phyloP scores from a whole-genome alignment of 2,888 invertebrate genomes.

The Micropterix aruncella region DNA sequence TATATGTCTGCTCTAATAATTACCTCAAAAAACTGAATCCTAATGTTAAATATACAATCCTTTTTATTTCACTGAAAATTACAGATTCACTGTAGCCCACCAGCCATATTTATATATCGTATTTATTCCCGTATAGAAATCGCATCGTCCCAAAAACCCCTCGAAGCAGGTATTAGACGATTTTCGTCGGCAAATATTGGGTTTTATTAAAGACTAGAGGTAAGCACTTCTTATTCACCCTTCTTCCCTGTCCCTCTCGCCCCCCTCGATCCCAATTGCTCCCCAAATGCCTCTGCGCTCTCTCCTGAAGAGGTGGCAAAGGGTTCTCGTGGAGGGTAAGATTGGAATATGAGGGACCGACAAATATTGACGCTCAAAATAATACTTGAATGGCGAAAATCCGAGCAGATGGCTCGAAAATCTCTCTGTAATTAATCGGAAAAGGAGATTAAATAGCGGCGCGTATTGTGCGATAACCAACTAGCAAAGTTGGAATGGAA shows the following conservation, averaged over 20 bases:
- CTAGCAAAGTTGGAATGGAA: too few relatives aligned
- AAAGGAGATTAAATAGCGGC: background rate
- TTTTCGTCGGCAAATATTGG: constrained; percentile 13
- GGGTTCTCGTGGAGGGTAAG: constrained; percentile 8
- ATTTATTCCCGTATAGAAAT: background rate
- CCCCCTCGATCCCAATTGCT: constrained; percentile 1
- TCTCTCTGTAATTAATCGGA: background rate
- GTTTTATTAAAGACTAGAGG: constrained; percentile 12
- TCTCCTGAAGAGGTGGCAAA: constrained; percentile 7
- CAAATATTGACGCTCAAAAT: background rate
- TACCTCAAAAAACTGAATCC: too few relatives aligned
- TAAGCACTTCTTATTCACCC: constrained; percentile 4
- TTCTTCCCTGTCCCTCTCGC: constrained; percentile 4
- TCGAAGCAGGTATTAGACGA: constrained; percentile 10
- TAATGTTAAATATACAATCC: too few relatives aligned
- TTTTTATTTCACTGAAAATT: too few relatives aligned
- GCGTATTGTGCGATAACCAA: too few relatives aligned
- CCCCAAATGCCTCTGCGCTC: too few relatives aligned
- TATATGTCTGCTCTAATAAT: too few relatives aligned
- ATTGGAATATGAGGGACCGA: background rate
- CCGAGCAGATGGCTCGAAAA: background rate
- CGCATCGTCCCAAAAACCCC: background rate
- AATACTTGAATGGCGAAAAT: background rate
- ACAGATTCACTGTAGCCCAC: too few relatives aligned
- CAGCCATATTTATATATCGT: too few relatives aligned